Base-by-base conservation (phyloP, 1,140 invertebrate genomes). In the Lasioglossum baleicum region DNA sequence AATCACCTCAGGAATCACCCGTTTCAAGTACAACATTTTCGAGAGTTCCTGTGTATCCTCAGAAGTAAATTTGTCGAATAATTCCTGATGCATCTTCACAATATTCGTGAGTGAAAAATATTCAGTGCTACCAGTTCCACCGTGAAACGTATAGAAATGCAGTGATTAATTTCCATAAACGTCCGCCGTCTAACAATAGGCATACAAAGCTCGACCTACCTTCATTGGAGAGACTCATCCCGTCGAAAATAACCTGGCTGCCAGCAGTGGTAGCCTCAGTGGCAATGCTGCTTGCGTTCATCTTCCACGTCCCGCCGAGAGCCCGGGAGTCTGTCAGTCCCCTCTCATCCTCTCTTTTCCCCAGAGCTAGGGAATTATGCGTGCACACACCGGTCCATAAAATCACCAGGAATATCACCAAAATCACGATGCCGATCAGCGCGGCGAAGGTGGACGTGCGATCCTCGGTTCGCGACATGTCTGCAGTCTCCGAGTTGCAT, bases 401-500 rank as follows among this genome's bases (percentile, higher is more conserved):
- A 17, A 88, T 75, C 67, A 86, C 77, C 11, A 87, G 65, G 48
- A 88, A 66, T 42, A 88, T 68, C 42, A 88, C 80, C 26, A 88
- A 70, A 31, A 88, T 42, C 53, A 87, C 51, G 53, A 88, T 85
- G 64, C 69, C 67, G 61, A 88, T 22, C 7, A 56, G 35, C 35
- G 88, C 87, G 42, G 80, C 85, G 44, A 85, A 67, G 44, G 72
- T 83, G 58, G 78, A 82, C n/a, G 68, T 74, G 61, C 88, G 85
- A 82, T 75, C 85, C 65, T 77, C 74, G 64, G 82, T 79, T 35
- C 82, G 85, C 87, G 88, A 85, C 88, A 88, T 88, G 64, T 80
- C 83, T 84, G 71, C 66, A n/a, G 65, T 35, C 68, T 48, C 10
- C 64, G 42, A 48, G 15, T 17, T 4, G 22, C n/a, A 40, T 68